Conservation (phyloP, 2,797 vertebrate species). For the Staurois parvus region DNA sequence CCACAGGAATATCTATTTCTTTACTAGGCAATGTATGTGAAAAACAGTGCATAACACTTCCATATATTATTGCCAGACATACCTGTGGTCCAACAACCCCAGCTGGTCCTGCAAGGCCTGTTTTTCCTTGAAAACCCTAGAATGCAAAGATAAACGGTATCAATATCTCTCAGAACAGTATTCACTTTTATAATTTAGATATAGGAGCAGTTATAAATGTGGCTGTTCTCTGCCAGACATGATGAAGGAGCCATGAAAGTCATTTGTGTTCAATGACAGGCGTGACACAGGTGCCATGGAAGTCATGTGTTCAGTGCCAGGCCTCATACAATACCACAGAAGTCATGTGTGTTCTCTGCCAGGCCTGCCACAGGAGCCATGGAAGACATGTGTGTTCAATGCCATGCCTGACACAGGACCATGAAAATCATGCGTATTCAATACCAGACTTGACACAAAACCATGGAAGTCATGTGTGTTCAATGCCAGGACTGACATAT, state of each 20-base stretch:
- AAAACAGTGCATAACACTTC: not conserved
- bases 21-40: not conserved
- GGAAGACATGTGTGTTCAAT: not conserved
- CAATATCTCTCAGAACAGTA: not conserved
- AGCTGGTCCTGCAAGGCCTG: conserved; percentile 84
- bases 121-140: conserved; percentile 94
- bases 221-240: too few relatives aligned
- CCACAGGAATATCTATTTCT: too few relatives aligned
- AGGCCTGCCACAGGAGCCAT: not conserved
- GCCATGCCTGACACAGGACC: not conserved
- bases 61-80: conserved; percentile 35
- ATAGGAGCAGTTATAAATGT: not conserved
- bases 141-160: not conserved
- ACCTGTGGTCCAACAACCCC: conserved; percentile 95
- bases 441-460: not conserved
- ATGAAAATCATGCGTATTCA: not conserved
- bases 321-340: not conserved
- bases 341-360: not conserved
- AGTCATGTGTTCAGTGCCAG: too few relatives aligned
- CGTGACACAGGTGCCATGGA: too few relatives aligned
- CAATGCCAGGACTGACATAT: not conserved
- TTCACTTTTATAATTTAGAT: not conserved
- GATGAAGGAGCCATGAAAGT: too few relatives aligned
- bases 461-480: not conserved
- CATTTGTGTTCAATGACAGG: too few relatives aligned